Conservation (phyloP, 2,113 vertebrate genomes). For the Psittacara wagleri region DNA sequence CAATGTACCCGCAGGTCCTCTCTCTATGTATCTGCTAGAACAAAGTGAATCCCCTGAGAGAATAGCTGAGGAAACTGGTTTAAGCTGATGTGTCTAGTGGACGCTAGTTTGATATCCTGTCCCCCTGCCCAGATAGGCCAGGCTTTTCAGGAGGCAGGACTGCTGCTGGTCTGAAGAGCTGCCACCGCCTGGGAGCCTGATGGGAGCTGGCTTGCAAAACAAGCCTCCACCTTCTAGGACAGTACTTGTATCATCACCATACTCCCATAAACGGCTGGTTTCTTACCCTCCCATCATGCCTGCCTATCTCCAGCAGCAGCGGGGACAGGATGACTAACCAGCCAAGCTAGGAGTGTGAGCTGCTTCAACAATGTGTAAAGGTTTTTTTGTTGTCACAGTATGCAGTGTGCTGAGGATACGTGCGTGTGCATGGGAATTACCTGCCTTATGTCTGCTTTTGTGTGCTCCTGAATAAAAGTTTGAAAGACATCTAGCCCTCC, state of each 20-base stretch:
- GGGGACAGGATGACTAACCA: neutral
- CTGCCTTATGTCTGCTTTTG: neutral
- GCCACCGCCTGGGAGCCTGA: accelerated
- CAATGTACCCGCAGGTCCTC: neutral
- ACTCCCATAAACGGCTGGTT: neutral
- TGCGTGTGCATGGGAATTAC: neutral
- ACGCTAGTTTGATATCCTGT: neutral
- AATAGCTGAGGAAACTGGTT: neutral
- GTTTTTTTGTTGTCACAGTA: neutral
- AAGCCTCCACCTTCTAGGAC: neutral
- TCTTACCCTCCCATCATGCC: neutral
- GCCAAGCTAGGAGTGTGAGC: neutral
- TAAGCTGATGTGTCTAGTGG: neutral
- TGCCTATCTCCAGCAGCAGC: neutral
- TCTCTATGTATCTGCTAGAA: neutral
- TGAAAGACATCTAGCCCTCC: neutral
- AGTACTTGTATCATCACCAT: neutral
- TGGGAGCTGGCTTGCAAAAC: neutral
- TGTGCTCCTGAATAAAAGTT: neutral
- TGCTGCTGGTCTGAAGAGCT: neutral
- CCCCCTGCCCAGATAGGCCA: neutral
- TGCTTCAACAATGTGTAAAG: neutral
- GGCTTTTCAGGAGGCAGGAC: neutral
- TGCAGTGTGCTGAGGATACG: neutral
- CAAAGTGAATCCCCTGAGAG: neutral